Evolutionary conservation across 2,797 vertebrate species (phyloP), one percentile per base, ranked within the genome.

Genomic region (Helostoma temminkii): DNA sequence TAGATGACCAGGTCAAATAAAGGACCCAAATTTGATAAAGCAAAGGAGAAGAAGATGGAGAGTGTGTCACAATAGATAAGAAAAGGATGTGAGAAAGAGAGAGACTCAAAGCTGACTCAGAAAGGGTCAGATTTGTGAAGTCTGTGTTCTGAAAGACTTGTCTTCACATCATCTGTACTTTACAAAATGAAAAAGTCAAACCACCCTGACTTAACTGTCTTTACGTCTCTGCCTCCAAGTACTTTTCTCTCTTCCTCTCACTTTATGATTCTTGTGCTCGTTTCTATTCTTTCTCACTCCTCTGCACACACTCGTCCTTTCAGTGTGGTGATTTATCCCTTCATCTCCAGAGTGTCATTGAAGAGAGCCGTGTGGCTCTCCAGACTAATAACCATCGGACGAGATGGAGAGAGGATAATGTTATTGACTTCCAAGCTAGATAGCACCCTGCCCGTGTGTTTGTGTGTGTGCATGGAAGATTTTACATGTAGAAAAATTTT

Each of bases 281-380:
- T 71, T 74, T 30, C 36, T 56, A 19, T 80, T 76, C 71, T 66
- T 50, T 74, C 64, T 63, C 62, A 50, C 71, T 57, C 53, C 41
- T 57, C 46, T 39, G 15, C 57, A 53, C 58, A 58, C 66, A 66
- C 66, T 74, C 83, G 48, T 71, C 67, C 70, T 72, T 55, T 80
- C 72, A 76, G 58, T 3, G 52, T 58, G 66, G 60, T 88, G 85
- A 90, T 92, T 84, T 88, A 89, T 86, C 81, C 82, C 69, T 77
- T 85, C 85, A 84, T 89, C 87, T 88, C 85, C 64, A 64, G 86
- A 76, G 86, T 91, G 87, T 88, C 85, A 84, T 83, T 84, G 83
- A 88, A 74, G 75, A 79, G 81, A 78, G 75, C 70, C 67, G 58
- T 85, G 87, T 74, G 79, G 71, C 80, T 86, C 83, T 88, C 79